Percentiles rank a stretch among this genome's conserved stretches.
These are phyloP conservation scores for Rhopalosiphum nymphaeae DNA, from an alignment of 2,888 invertebrate species.

Conservation along the genomic window DNA sequence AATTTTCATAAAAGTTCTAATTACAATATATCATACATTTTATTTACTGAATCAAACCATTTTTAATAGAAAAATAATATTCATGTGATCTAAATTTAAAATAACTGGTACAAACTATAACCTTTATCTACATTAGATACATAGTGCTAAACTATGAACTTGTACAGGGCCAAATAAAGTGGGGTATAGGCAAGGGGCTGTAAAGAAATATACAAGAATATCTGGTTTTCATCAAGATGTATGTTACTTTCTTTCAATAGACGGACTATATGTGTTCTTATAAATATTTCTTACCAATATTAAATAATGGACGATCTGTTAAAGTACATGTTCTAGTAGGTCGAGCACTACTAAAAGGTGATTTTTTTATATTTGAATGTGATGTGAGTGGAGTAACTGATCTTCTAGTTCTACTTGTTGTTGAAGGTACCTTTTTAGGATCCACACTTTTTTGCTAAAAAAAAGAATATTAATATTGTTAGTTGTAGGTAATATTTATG, in stretches of 20 bases:
- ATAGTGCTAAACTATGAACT: neutral
- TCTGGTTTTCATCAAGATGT: no score
- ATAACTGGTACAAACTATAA: neutral
- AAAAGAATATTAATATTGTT: neutral
- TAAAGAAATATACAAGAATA: no score
- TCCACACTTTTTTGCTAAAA: conserved; percentile 41
- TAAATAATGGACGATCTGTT: neutral
- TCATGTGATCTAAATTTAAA: no score
- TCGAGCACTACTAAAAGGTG: conserved; percentile 21
- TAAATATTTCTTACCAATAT: conserved; percentile 33
- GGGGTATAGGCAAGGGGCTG: no score
- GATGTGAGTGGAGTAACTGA: conserved; percentile 38
- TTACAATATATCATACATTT: neutral
- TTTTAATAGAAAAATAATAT: no score
- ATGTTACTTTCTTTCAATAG: no score
- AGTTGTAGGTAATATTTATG: neutral
- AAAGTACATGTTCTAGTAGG: conserved; percentile 51
- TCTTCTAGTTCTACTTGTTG: conserved; percentile 14
- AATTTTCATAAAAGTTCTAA: neutral
- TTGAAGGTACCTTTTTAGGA: neutral
- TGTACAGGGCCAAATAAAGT: no score
- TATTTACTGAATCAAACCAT: no score
- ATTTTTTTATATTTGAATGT: conserved; percentile 28
- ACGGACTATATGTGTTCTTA: neutral
- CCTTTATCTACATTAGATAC: neutral